phyloP scores from a whole-genome alignment of 2,797 vertebrate genomes.

The Notoglanidium macrostoma region DNA sequence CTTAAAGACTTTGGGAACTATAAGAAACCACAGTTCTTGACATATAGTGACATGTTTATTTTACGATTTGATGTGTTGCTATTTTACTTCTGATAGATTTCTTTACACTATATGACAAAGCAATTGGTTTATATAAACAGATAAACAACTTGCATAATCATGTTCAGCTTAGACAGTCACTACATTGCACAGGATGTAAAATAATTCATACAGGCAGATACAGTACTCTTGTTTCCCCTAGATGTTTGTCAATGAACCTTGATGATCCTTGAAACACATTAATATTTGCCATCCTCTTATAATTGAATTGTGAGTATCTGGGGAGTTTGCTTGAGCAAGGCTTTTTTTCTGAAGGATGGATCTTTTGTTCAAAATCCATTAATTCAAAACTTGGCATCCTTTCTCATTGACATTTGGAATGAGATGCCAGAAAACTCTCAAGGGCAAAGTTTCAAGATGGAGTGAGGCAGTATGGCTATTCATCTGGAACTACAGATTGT shows the following conservation, averaged over 20 bases:
- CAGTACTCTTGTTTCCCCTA: too few relatives aligned
- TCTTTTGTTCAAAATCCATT: constrained; percentile 49
- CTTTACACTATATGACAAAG: neutral
- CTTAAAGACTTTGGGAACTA: constrained; percentile 47
- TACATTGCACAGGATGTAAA: neutral
- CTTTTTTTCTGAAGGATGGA: constrained; percentile 49
- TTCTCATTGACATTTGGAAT: constrained; percentile 51
- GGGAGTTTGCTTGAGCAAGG: constrained; percentile 33
- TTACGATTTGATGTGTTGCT: neutral
- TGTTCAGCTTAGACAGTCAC: constrained; percentile 16
- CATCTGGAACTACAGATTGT: constrained; percentile 42
- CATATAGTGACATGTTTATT: constrained; percentile 18
- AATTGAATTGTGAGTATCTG: constrained; percentile 51
- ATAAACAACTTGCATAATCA: constrained; percentile 21
- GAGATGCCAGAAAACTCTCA: constrained; percentile 53
- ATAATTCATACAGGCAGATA: too few relatives aligned
- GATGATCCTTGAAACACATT: constrained; percentile 47
- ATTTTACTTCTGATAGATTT: neutral
- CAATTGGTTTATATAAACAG: neutral
- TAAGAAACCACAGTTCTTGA: constrained; percentile 26
- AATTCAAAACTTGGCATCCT: constrained; percentile 48
- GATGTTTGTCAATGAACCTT: constrained; percentile 37
- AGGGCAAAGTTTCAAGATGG: constrained; percentile 51
- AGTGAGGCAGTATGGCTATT: constrained; percentile 23
- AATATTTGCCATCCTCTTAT: constrained; percentile 46